Conservation (phyloP, 2,113 vertebrate species). For the Cottus gobio region DNA sequence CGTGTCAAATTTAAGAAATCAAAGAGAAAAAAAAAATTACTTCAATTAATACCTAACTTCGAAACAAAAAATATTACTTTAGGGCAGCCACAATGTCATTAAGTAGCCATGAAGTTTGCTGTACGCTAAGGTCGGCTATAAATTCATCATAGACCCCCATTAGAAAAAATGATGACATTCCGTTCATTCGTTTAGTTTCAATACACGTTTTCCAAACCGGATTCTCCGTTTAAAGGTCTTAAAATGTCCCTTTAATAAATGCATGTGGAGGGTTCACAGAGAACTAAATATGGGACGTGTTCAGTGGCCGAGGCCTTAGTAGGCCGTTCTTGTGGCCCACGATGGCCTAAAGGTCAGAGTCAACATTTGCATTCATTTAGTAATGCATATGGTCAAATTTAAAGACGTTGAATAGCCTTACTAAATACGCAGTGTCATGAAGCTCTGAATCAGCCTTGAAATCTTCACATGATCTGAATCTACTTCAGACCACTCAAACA, state of each 20-base stretch:
- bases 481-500: not conserved
- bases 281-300: no score
- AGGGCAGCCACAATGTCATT: not conserved
- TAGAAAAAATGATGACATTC: not conserved
- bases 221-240: not conserved
- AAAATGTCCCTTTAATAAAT: not conserved
- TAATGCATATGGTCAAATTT: not conserved
- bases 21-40: not conserved
- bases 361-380: not conserved
- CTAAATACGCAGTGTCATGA: conserved; percentile 1
- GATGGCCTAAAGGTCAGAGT: not conserved
- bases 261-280: not conserved
- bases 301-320: not conserved
- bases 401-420: not conserved
- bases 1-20: not conserved
- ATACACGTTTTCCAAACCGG: not conserved
- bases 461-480: conserved; percentile 20
- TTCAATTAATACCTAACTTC: not conserved
- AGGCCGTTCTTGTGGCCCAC: not conserved
- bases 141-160: not conserved
- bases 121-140: not conserved
- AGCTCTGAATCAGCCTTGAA: conserved; percentile 13
- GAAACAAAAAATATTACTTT: not conserved
- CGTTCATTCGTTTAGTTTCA: not conserved
- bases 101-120: not conserved